Conservation (phyloP, 92 coral and sea anemone species). For the Phenganax marumi region DNA sequence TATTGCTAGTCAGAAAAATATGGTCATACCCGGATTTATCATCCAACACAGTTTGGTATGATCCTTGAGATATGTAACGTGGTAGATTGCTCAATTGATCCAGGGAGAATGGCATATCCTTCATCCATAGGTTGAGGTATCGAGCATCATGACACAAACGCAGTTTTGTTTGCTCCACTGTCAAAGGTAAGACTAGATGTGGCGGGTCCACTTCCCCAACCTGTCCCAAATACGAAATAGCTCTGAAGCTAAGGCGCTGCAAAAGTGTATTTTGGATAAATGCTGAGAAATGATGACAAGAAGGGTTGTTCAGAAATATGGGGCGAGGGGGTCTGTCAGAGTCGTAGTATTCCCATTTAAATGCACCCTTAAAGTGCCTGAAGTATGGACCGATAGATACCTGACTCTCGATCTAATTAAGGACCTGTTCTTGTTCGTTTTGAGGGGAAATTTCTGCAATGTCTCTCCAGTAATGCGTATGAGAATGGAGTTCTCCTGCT, state of each 20-base stretch:
- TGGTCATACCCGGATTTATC: background rate
- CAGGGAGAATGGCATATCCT: background rate
- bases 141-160: conserved; percentile 14
- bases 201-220: background rate
- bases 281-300: background rate
- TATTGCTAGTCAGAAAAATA: background rate
- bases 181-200: background rate
- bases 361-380: background rate
- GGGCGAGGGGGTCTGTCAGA: background rate
- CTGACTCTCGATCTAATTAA: background rate
- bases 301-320: background rate
- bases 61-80: background rate
- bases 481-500: conserved; percentile 32
- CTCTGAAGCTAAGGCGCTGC: background rate
- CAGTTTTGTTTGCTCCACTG: background rate
- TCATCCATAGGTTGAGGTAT: background rate
- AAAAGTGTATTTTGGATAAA: background rate
- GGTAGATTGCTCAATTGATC: background rate
- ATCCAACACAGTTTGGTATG: background rate
- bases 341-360: background rate
- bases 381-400: conserved; percentile 24
- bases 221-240: background rate
- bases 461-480: background rate
- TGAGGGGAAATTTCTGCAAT: conserved; percentile 9
- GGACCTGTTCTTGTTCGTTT: conserved; percentile 7